A percentile compares a stretch with the other conserved stretches of the same genome.
These are phyloP conservation scores for Oligia fasciuncula DNA, from an alignment of 2,888 invertebrate genomes.

Conservation along the genomic window DNA sequence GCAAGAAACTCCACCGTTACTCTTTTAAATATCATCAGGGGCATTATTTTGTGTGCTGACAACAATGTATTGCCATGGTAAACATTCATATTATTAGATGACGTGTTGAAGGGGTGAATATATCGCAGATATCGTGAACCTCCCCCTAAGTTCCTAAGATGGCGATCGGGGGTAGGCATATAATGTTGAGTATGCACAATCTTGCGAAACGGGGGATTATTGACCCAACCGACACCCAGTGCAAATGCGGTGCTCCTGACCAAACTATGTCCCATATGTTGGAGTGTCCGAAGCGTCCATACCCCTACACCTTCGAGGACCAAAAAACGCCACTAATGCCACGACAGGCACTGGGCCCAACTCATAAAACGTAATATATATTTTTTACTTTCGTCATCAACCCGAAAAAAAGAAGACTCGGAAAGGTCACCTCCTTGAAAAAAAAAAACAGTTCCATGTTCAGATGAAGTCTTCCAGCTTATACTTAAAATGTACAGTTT, in stretches of 20 bases:
- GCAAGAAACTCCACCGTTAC: too few relatives aligned
- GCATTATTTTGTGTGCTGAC: too few relatives aligned
- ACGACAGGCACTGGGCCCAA: background rate
- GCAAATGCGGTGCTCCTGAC: background rate
- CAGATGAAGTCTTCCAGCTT: too few relatives aligned
- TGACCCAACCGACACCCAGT: background rate
- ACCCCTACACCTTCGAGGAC: background rate
- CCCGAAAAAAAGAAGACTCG: background rate
- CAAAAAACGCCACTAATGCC: too few relatives aligned
- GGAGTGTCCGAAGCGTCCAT: background rate
- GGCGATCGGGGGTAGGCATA: background rate
- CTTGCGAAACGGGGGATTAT: background rate
- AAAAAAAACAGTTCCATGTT: too few relatives aligned
- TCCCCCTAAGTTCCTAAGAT: background rate
- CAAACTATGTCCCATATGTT: background rate
- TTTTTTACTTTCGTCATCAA: background rate
- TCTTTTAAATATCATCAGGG: fast-evolving
- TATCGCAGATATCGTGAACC: background rate
- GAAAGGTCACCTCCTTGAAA: fast-evolving
- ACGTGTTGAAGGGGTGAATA: background rate
- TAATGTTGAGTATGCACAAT: background rate
- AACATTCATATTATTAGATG: too few relatives aligned
- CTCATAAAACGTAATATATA: background rate
- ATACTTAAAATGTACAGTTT: background rate
- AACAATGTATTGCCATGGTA: too few relatives aligned